Conservation (phyloP, 2,113 vertebrate genomes). For the Hemicordylus capensis region DNA sequence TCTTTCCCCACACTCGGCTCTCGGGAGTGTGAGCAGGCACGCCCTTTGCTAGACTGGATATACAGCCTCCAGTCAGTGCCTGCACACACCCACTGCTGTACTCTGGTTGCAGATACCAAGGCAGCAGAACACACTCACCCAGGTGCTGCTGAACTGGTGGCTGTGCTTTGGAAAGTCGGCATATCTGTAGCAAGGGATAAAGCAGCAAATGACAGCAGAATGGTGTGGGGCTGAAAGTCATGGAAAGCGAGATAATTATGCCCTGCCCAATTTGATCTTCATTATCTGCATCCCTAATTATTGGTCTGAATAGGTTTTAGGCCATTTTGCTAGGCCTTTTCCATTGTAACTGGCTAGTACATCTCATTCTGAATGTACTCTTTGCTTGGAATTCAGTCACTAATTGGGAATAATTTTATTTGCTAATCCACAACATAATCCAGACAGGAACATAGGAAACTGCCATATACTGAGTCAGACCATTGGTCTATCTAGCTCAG, state of each 20-base stretch:
- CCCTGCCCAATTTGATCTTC: rapidly evolving
- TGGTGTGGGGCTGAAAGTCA: rapidly evolving
- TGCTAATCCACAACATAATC: background rate
- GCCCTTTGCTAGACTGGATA: constrained; percentile 82
- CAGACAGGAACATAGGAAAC: too few relatives aligned
- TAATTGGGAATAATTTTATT: background rate
- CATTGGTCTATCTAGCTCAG: too few relatives aligned
- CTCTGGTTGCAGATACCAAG: background rate
- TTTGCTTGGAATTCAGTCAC: background rate
- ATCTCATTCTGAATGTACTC: background rate
- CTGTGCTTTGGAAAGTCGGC: background rate
- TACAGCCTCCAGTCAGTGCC: constrained; percentile 69
- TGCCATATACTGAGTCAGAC: too few relatives aligned
- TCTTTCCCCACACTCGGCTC: constrained; percentile 62
- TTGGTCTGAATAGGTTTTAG: background rate
- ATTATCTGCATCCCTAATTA: background rate
- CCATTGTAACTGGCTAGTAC: background rate
- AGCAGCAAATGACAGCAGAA: rapidly evolving
- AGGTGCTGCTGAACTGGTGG: constrained; percentile 40
- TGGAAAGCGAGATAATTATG: background rate
- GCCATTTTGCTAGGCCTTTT: rapidly evolving
- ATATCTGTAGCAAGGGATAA: too few relatives aligned
- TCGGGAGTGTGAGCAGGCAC: constrained; percentile 74
- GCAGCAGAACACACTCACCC: constrained; percentile 14
- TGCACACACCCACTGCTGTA: constrained; percentile 73